Evolutionary conservation across 2,113 vertebrate species (phyloP).

Genomic region (Gambusia affinis): DNA sequence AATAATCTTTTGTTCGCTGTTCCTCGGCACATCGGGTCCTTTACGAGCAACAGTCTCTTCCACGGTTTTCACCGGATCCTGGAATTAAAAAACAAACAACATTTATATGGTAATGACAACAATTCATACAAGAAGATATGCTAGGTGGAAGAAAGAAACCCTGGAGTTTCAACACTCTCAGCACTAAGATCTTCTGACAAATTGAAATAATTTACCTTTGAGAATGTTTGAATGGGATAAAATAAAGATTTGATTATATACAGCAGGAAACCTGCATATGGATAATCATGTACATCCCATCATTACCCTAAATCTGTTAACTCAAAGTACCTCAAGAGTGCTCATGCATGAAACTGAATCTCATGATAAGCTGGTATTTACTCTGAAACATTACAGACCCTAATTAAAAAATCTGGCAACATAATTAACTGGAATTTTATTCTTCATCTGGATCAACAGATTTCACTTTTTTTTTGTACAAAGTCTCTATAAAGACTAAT

Average conservation of each 20-base stretch:
- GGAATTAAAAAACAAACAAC: constrained; percentile 14
- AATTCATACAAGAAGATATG: background rate
- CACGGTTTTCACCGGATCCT: constrained; percentile 83
- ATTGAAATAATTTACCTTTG: background rate
- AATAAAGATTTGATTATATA: background rate
- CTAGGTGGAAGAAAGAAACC: background rate
- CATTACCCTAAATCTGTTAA: background rate
- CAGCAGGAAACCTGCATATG: background rate
- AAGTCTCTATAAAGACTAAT: background rate
- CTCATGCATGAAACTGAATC: background rate
- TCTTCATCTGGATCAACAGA: background rate
- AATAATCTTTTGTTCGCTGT: constrained; percentile 82
- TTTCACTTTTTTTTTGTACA: background rate
- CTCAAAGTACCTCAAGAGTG: background rate
- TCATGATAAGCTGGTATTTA: background rate
- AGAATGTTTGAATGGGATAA: background rate
- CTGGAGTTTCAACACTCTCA: background rate
- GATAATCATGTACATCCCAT: background rate
- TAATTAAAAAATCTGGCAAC: no score
- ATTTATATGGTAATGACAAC: background rate
- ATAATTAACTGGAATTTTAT: background rate
- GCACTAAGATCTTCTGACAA: background rate
- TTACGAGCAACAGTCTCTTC: constrained; percentile 84
- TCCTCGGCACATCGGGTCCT: constrained; percentile 75
- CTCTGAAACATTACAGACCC: background rate